phyloP scores from a whole-genome alignment of 2,113 vertebrate genomes.

The Pseudolaguvia tuberculata region DNA sequence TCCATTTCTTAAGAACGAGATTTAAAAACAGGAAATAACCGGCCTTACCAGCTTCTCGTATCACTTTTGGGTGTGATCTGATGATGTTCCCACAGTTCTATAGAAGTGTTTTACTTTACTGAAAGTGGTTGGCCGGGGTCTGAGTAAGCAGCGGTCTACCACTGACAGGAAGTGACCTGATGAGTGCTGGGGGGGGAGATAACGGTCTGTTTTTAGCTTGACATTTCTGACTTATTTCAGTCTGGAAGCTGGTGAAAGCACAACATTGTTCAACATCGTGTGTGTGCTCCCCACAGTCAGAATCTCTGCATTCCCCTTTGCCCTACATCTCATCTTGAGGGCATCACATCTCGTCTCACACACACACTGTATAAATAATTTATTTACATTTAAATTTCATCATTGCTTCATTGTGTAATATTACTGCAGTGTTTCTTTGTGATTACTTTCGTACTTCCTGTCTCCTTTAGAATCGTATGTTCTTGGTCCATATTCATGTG shows the following conservation, averaged over 20 bases:
- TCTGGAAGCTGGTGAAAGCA: slow-evolving; percentile 32
- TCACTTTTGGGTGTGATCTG: too few relatives aligned
- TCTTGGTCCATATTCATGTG: too few relatives aligned
- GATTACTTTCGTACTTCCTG: too few relatives aligned
- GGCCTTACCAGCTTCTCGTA: too few relatives aligned
- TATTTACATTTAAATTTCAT: too few relatives aligned
- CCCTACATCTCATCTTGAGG: slow-evolving; percentile 52
- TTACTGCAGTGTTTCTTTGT: slow-evolving; percentile 1
- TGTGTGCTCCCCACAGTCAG: too few relatives aligned
- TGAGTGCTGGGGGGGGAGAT: neutral
- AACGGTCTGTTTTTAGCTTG: slow-evolving; percentile 13
- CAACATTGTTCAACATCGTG: slow-evolving; percentile 35
- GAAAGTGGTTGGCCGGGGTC: neutral
- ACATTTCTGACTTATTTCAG: slow-evolving; percentile 38
- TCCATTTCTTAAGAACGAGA: too few relatives aligned
- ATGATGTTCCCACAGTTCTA: too few relatives aligned
- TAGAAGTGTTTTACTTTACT: too few relatives aligned
- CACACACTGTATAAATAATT: too few relatives aligned
- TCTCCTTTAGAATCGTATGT: too few relatives aligned
- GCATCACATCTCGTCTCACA: neutral
- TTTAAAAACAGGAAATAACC: too few relatives aligned
- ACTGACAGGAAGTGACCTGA: neutral
- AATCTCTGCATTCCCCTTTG: slow-evolving; percentile 64
- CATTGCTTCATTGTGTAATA: neutral
- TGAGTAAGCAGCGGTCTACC: neutral